These are phyloP conservation scores for Saccostrea echinata DNA, from an alignment of 1,140 invertebrate genomes.

Conservation along the genomic window DNA sequence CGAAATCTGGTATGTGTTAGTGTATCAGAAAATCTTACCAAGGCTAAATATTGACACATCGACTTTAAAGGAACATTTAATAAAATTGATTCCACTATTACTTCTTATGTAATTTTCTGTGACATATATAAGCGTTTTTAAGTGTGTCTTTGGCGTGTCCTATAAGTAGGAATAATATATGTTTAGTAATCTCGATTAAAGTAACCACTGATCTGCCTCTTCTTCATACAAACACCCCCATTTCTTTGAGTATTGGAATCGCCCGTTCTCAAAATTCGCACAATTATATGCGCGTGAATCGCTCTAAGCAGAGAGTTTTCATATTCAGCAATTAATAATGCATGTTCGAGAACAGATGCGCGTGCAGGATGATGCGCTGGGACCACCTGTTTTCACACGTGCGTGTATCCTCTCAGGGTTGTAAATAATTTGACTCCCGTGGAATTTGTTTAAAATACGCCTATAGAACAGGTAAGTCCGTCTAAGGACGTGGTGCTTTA, in stretches of 20 bases:
- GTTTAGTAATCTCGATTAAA: too few relatives aligned
- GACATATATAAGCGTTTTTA: too few relatives aligned
- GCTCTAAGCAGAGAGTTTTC: conserved; percentile 7
- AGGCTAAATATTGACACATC: too few relatives aligned
- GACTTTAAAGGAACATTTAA: too few relatives aligned
- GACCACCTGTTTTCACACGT: conserved; percentile 29
- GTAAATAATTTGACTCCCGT: not conserved
- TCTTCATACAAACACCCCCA: not conserved
- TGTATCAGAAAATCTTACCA: too few relatives aligned
- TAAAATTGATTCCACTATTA: too few relatives aligned
- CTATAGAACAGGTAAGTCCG: not conserved
- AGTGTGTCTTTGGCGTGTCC: too few relatives aligned
- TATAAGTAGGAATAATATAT: too few relatives aligned
- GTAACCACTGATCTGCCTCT: not conserved
- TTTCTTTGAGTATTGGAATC: not conserved
- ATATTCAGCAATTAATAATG: conserved; percentile 27
- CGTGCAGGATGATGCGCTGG: conserved; percentile 8
- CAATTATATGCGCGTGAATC: not conserved
- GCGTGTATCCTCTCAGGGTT: not conserved
- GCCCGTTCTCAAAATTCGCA: not conserved
- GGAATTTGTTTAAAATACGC: not conserved
- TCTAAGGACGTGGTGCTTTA: not conserved
- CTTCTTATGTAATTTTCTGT: too few relatives aligned
- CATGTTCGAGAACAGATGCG: conserved; percentile 27
- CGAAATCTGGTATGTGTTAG: too few relatives aligned